phyloP scores from a whole-genome alignment of 2,888 invertebrate genomes.

The Melipona bicolor region DNA sequence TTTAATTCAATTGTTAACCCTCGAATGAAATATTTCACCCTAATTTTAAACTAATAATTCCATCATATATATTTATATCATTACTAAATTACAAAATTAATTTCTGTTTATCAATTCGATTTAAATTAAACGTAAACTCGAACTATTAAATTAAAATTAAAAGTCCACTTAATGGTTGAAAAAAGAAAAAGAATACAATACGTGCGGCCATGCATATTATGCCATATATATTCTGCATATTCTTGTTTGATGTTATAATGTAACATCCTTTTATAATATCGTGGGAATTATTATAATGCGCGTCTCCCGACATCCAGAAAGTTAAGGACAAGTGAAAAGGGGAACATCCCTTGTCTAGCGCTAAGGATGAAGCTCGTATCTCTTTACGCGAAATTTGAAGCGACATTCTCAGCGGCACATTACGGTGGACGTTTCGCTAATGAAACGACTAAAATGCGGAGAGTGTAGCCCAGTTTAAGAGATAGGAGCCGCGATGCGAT shows the following conservation, averaged over 20 bases:
- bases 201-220: background rate
- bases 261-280: background rate
- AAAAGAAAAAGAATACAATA: background rate
- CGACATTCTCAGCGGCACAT: conserved; percentile 49
- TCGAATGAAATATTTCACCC: no score
- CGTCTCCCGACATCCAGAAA: background rate
- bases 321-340: background rate
- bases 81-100: no score
- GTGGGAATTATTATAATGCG: background rate
- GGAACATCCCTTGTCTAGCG: background rate
- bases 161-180: no score
- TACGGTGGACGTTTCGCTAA: conserved; percentile 55
- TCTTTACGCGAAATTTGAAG: conserved; percentile 58
- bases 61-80: no score
- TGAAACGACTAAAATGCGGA: conserved; percentile 67
- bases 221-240: background rate
- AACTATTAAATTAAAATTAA: no score
- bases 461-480: conserved; percentile 32
- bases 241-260: background rate
- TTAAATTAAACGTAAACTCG: no score
- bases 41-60: no score
- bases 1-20: background rate
- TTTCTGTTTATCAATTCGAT: no score
- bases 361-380: conserved; percentile 20
- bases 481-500: conserved; percentile 9